A percentile compares a stretch with the other conserved stretches of the same genome.
phyloP scores from a whole-genome alignment of 1,140 invertebrate genomes.

The Heliothis virescens region DNA sequence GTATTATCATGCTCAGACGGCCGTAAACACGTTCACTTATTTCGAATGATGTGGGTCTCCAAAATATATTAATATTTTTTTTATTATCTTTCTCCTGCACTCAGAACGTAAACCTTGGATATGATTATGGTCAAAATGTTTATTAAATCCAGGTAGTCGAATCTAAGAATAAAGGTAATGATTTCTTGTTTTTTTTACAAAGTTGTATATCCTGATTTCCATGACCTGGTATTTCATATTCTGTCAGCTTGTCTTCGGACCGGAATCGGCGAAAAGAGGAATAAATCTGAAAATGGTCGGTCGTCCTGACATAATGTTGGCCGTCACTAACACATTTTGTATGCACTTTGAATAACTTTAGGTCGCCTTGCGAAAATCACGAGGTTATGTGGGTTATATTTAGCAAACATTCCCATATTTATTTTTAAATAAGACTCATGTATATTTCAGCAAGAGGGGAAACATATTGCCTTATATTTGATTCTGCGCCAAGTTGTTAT shows the following conservation, averaged over 20 bases:
- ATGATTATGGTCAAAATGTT: too few relatives aligned
- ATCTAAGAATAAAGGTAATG: too few relatives aligned
- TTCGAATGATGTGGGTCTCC: constrained; percentile 5
- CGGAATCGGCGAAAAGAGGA: too few relatives aligned
- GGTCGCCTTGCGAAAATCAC: background rate
- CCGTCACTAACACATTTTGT: background rate
- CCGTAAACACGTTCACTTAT: constrained; percentile 20
- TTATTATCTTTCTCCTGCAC: background rate
- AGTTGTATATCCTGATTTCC: too few relatives aligned
- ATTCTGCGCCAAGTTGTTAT: background rate
- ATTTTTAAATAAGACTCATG: constrained; percentile 21
- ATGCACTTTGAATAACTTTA: constrained; percentile 6
- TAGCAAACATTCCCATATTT: constrained; percentile 6
- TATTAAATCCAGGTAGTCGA: too few relatives aligned
- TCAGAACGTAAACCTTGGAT: too few relatives aligned
- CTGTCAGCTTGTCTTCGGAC: too few relatives aligned
- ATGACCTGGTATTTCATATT: too few relatives aligned
- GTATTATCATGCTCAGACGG: constrained; percentile 20
- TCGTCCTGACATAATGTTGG: background rate
- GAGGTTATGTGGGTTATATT: constrained; percentile 14
- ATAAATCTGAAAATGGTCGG: background rate
- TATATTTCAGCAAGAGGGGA: background rate
- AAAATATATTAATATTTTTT: constrained; percentile 22
- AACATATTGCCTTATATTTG: background rate
- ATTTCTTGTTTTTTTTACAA: too few relatives aligned